These are phyloP conservation scores for Acleris literana DNA, from an alignment of 2,888 invertebrate species.

Conservation along the genomic window DNA sequence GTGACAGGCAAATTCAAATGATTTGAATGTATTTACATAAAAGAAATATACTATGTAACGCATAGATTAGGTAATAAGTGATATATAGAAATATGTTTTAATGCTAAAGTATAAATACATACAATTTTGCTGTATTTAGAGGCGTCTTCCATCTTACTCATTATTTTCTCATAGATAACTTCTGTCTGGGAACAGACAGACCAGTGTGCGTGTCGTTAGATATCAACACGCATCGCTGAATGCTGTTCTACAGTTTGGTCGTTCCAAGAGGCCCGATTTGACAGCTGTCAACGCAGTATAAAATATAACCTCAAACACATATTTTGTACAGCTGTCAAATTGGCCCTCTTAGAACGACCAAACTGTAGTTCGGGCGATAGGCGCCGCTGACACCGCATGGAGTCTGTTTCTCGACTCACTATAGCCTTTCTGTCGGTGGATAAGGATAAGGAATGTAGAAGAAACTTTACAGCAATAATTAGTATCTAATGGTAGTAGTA, in stretches of 20 bases:
- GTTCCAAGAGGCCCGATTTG: too few relatives aligned
- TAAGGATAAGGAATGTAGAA: slow-evolving; percentile 65
- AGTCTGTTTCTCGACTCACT: slow-evolving; percentile 42
- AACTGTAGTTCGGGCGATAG: too few relatives aligned
- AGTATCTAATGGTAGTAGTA: slow-evolving; percentile 73
- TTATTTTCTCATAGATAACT: slow-evolving; percentile 71
- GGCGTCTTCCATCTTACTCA: slow-evolving; percentile 82
- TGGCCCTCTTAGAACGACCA: too few relatives aligned
- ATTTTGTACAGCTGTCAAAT: too few relatives aligned
- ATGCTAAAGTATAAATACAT: slow-evolving; percentile 74
- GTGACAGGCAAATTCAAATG: slow-evolving; percentile 66
- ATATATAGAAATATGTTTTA: slow-evolving; percentile 70
- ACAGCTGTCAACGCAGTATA: too few relatives aligned
- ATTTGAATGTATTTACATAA: slow-evolving; percentile 67
- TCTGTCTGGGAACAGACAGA: slow-evolving; percentile 49
- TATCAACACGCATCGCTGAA: not conserved
- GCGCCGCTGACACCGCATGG: slow-evolving; percentile 1
- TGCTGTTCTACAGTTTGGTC: too few relatives aligned
- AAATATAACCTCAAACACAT: too few relatives aligned
- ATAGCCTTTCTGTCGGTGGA: slow-evolving; percentile 79
- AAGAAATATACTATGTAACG: slow-evolving; percentile 62
- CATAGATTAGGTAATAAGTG: slow-evolving; percentile 76
- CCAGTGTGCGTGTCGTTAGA: too few relatives aligned
- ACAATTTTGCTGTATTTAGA: slow-evolving; percentile 81
- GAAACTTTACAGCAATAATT: slow-evolving; percentile 81